A percentile compares a stretch with the other conserved stretches of the same genome.
Evolutionary conservation across 2,797 vertebrate species (phyloP).

Genomic region (Cuculus canorus): DNA sequence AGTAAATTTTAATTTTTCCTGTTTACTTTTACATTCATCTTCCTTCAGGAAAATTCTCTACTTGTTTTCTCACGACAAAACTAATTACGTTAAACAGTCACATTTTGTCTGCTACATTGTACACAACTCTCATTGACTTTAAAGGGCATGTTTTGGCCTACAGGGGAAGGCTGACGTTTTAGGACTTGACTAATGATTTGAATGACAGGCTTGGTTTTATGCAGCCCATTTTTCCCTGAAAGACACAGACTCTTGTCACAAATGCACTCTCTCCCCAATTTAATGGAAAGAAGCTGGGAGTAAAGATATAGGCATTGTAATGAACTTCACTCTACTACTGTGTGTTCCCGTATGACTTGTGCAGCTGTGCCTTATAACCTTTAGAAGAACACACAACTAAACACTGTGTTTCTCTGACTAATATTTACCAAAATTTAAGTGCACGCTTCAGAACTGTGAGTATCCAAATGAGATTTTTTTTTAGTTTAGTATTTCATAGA

Average conservation of each 20-base stretch:
- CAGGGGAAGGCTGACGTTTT: neutral
- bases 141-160: neutral
- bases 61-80: constrained; percentile 6
- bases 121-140: neutral
- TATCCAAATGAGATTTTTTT: neutral
- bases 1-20: neutral
- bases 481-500: neutral
- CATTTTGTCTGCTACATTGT: neutral
- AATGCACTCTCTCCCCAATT: neutral
- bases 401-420: constrained; percentile 9
- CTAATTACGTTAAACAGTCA: neutral
- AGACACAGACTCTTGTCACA: neutral
- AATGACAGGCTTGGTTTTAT: neutral
- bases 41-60: neutral
- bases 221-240: neutral
- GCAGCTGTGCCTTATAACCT: constrained; percentile 13
- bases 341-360: constrained; percentile 18
- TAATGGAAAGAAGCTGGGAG: neutral
- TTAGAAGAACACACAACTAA: neutral
- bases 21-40: neutral
- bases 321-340: neutral
- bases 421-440: constrained; percentile 20
- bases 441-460: neutral
- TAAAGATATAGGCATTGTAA: neutral
- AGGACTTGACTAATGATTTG: neutral